A percentile compares a stretch with the other conserved stretches of the same genome.
These are phyloP conservation scores for Phaethon lepturus DNA, from an alignment of 2,113 vertebrate genomes.

Conservation along the genomic window DNA sequence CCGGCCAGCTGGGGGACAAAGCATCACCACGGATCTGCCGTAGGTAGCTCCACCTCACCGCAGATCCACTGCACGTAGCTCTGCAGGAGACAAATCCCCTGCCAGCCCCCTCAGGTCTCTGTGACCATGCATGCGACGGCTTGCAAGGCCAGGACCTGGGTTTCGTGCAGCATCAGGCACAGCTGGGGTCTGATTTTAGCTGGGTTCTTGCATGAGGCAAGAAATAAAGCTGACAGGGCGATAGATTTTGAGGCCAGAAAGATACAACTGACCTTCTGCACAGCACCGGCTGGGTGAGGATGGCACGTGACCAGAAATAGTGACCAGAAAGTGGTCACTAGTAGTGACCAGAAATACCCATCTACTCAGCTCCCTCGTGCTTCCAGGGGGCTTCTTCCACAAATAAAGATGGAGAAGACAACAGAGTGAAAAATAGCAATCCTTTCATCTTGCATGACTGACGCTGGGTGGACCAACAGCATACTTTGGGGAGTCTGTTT, in stretches of 20 bases:
- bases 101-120: not conserved
- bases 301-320: not conserved
- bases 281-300: not conserved
- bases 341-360: not conserved
- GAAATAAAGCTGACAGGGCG: not conserved
- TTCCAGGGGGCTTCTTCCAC: not conserved
- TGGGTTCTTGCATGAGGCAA: not conserved
- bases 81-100: not conserved
- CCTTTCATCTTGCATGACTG: not conserved
- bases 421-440: not conserved
- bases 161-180: not conserved
- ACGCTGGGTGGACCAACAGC: not conserved
- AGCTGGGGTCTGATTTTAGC: not conserved
- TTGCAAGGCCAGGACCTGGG: not conserved
- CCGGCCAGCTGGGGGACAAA: not conserved
- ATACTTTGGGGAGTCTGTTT: not conserved
- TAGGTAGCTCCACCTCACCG: not conserved
- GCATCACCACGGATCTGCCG: accelerated
- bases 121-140: accelerated
- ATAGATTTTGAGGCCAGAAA: not conserved
- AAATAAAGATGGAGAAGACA: not conserved
- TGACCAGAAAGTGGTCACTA: too few species aligned
- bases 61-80: not conserved
- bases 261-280: not conserved
- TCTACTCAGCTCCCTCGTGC: accelerated